Conservation (phyloP, 2,797 vertebrate species). For the Alosa sapidissima region DNA sequence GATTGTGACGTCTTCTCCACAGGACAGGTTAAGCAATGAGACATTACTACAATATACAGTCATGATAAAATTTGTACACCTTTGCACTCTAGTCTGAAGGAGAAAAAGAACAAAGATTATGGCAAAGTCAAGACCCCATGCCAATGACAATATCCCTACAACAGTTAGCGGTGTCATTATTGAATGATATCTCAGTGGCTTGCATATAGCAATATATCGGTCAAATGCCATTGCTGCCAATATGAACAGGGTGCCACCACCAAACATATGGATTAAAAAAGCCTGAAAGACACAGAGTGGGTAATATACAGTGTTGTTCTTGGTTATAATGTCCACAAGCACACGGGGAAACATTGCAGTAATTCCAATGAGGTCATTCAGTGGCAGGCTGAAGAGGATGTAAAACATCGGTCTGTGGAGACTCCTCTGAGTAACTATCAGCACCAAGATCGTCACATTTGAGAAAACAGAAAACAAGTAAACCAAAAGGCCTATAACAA, state of each 20-base stretch:
- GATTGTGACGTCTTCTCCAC: conserved; percentile 46
- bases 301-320: conserved; percentile 54
- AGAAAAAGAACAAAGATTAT: conserved; percentile 33
- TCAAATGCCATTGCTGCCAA: conserved; percentile 60
- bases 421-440: conserved; percentile 37
- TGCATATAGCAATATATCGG: conserved; percentile 60
- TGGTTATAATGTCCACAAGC: conserved; percentile 50
- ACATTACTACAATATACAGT: conserved; percentile 42
- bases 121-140: conserved; percentile 41
- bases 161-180: conserved; percentile 56
- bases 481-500: conserved; percentile 29
- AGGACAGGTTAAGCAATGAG: conserved; percentile 37
- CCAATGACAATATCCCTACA: conserved; percentile 27
- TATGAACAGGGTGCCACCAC: conserved; percentile 54
- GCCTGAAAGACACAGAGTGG: conserved; percentile 64
- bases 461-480: conserved; percentile 39
- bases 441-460: conserved; percentile 41
- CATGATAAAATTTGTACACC: conserved; percentile 33
- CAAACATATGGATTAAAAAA: conserved; percentile 64
- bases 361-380: conserved; percentile 50
- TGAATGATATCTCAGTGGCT: conserved; percentile 57
- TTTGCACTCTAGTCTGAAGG: background rate
- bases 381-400: conserved; percentile 36
- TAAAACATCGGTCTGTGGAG: conserved; percentile 47
- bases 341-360: conserved; percentile 53